Conservation (phyloP, 1,140 invertebrate genomes). For the Bemisia tabaci region DNA sequence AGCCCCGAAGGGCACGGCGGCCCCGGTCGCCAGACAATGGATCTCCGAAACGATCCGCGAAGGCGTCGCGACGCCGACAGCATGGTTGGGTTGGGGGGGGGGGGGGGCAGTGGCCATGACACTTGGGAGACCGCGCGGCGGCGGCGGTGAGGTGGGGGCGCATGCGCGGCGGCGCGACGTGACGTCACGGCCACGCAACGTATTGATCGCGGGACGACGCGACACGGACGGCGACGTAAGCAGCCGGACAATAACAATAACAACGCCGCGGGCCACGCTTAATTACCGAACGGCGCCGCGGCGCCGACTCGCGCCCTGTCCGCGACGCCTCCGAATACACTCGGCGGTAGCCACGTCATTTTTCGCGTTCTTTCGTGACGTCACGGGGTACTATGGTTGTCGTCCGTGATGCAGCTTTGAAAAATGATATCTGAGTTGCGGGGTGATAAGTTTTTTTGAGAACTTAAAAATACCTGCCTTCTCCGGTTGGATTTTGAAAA, state of each 20-base stretch:
- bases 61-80: slow-evolving; percentile 5
- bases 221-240: not conserved
- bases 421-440: no score
- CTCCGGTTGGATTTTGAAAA: no score
- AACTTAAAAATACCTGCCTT: no score
- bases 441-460: no score
- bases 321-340: slow-evolving; percentile 39
- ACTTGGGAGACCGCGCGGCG: not conserved
- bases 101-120: not conserved
- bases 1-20: slow-evolving; percentile 37
- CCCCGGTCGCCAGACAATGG: slow-evolving; percentile 14
- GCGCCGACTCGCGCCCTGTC: slow-evolving; percentile 38
- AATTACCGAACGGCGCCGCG: slow-evolving; percentile 13
- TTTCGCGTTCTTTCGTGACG: no score
- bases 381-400: no score
- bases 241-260: not conserved
- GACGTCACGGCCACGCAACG: slow-evolving; percentile 2
- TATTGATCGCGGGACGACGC: no score
- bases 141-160: slow-evolving; percentile 2
- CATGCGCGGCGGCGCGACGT: not conserved
- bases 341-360: no score
- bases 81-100: no score
- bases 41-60: slow-evolving; percentile 9
- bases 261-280: not conserved
- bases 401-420: no score